These are phyloP conservation scores for Tipula unca DNA, from an alignment of 2,888 invertebrate species.

Conservation along the genomic window DNA sequence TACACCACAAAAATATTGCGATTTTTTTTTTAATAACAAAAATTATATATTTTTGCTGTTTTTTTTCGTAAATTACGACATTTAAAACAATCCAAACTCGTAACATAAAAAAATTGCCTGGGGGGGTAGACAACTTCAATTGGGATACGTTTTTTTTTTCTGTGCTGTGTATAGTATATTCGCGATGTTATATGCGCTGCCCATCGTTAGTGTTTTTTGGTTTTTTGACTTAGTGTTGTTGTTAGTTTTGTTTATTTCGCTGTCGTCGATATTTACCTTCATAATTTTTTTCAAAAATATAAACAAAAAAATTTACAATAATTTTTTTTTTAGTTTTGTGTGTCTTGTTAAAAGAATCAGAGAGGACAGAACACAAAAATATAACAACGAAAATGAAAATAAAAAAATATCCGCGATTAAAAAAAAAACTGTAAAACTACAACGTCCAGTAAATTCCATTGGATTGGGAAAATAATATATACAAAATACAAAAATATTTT, in stretches of 20 bases:
- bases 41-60: background rate
- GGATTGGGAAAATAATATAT: background rate
- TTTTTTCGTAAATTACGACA: background rate
- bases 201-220: background rate
- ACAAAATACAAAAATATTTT: background rate
- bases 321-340: background rate
- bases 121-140: slow-evolving; percentile 8
- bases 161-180: background rate
- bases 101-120: background rate
- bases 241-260: background rate
- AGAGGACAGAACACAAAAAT: slow-evolving; percentile 14
- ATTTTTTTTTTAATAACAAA: background rate
- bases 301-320: background rate
- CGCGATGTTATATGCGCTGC: background rate
- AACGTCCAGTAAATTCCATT: slow-evolving; percentile 8
- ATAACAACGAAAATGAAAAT: background rate
- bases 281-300: background rate
- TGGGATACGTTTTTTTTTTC: background rate
- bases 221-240: background rate
- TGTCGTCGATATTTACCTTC: slow-evolving; percentile 14
- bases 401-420: background rate
- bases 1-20: background rate
- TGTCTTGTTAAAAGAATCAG: slow-evolving; percentile 8
- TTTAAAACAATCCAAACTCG: slow-evolving; percentile 3
- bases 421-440: background rate